Conservation (phyloP, 2,797 vertebrate species). For the Mormyrus hasselquistii region DNA sequence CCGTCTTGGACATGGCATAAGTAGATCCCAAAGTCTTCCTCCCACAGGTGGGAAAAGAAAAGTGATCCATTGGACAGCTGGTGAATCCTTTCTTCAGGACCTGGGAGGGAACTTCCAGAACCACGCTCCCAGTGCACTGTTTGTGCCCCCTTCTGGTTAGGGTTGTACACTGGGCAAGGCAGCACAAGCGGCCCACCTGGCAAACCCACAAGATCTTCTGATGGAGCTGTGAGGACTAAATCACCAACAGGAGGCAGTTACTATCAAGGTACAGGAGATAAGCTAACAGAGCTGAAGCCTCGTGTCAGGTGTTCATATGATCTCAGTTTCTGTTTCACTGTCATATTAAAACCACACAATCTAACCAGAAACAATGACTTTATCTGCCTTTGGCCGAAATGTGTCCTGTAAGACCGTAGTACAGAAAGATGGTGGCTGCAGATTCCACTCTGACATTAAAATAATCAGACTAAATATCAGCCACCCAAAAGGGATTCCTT, state of each 20-base stretch:
- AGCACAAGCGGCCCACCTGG: slow-evolving; percentile 38
- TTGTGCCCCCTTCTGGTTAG: slow-evolving; percentile 23
- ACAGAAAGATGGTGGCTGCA: not conserved
- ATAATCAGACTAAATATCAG: not conserved
- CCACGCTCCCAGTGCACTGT: slow-evolving; percentile 38
- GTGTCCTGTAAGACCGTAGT: not conserved
- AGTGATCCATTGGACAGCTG: slow-evolving; percentile 42
- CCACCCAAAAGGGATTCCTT: not conserved
- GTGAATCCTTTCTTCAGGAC: slow-evolving; percentile 22
- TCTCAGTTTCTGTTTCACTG: not conserved
- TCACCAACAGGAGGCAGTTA: not conserved
- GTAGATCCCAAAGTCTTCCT: slow-evolving; percentile 42
- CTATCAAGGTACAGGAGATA: not conserved
- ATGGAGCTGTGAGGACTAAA: slow-evolving; percentile 36
- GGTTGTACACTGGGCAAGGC: slow-evolving; percentile 41
- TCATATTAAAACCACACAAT: not conserved
- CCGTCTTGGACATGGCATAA: slow-evolving; percentile 39
- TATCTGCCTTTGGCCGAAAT: not conserved
- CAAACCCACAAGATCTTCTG: slow-evolving; percentile 36
- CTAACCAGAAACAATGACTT: not conserved
- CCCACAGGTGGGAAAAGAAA: slow-evolving; percentile 37
- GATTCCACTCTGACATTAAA: not conserved
- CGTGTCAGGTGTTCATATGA: not conserved
- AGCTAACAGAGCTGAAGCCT: not conserved
- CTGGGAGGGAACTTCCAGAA: slow-evolving; percentile 15